These are phyloP conservation scores for Listronotus bonariensis DNA, from an alignment of 1,140 invertebrate genomes.

Conservation along the genomic window DNA sequence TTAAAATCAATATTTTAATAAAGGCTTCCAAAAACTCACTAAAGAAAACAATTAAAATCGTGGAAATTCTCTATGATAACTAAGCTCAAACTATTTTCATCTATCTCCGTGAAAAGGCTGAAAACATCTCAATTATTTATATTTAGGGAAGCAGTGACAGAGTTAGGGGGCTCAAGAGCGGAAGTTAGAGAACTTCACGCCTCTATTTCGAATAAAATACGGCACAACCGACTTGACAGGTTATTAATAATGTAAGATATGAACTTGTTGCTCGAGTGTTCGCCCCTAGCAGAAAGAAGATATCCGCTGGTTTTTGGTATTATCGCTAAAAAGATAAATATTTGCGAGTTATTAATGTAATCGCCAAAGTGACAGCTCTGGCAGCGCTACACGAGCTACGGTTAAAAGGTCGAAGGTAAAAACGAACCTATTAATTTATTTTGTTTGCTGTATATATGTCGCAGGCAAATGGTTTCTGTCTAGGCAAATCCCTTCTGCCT, in stretches of 20 bases:
- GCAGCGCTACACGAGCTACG: no score
- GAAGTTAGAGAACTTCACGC: constrained; percentile 28
- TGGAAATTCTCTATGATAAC: no score
- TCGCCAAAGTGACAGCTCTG: no score
- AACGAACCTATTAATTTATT: no score
- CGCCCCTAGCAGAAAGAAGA: constrained; percentile 8
- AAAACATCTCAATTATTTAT: constrained; percentile 28
- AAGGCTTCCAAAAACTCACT: no score
- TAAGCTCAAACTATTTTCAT: constrained; percentile 2
- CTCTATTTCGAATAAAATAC: constrained; percentile 37
- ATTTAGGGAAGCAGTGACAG: constrained; percentile 26
- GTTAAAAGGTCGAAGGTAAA: no score
- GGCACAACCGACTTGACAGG: constrained; percentile 30
- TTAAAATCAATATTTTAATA: no score
- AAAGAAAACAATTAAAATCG: no score
- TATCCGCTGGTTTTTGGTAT: constrained; percentile 10
- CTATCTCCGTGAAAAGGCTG: constrained; percentile 10
- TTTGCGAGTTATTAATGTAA: neutral
- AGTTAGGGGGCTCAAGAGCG: constrained; percentile 25
- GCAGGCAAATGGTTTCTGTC: no score
- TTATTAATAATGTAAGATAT: constrained; percentile 36
- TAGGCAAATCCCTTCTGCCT: no score
- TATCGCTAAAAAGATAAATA: constrained; percentile 13
- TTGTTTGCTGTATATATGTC: no score
- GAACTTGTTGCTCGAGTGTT: constrained; percentile 23